These are phyloP conservation scores for Bostrychus sinensis DNA, from an alignment of 2,113 vertebrate genomes.

Conservation along the genomic window DNA sequence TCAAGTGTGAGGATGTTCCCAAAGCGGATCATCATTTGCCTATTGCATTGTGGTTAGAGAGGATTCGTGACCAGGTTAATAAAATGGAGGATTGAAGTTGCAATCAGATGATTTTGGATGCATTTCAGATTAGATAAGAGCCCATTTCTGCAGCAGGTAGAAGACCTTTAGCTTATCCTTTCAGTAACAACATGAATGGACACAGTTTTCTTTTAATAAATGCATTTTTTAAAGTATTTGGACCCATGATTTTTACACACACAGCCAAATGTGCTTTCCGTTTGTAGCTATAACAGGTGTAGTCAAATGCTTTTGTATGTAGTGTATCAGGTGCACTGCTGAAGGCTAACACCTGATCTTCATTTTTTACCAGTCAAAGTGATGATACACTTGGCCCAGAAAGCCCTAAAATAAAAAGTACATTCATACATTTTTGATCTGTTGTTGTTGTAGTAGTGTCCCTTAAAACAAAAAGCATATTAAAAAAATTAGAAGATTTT, in stretches of 20 bases:
- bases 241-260: too few relatives aligned
- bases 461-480: background rate
- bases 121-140: background rate
- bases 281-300: too few relatives aligned
- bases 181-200: too few relatives aligned
- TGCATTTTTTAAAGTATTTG: too few relatives aligned
- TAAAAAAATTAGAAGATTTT: background rate
- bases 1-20: constrained; percentile 45
- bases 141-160: background rate
- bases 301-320: background rate
- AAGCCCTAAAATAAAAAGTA: background rate
- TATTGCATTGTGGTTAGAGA: constrained; percentile 1
- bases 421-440: background rate
- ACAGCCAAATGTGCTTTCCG: too few relatives aligned
- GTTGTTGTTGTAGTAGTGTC: background rate
- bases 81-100: background rate
- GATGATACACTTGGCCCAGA: background rate
- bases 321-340: background rate
- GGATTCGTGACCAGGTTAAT: background rate
- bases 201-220: too few relatives aligned
- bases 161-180: too few relatives aligned
- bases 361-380: background rate
- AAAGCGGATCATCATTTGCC: constrained; percentile 39
- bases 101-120: background rate
- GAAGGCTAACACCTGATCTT: background rate